Conservation (phyloP, 2,888 invertebrate species). For the Synergus umbraculus region DNA sequence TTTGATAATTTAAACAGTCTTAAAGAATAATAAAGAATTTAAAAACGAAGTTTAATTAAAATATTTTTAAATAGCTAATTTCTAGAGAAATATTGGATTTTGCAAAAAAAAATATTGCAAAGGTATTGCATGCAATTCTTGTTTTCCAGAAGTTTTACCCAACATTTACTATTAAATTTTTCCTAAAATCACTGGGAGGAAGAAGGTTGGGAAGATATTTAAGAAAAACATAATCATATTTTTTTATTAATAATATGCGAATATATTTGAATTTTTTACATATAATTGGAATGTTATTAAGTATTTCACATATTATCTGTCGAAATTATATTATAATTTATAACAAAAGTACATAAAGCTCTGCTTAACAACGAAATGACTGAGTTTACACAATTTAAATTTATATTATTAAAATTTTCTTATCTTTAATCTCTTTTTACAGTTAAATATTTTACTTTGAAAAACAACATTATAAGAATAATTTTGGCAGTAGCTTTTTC, state of each 20-base stretch:
- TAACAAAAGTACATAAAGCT: background rate
- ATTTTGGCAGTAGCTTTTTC: background rate
- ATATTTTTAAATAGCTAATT: too few relatives aligned
- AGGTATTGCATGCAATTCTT: too few relatives aligned
- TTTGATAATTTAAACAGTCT: too few relatives aligned
- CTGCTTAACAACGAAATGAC: background rate
- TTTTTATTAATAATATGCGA: conserved; percentile 11
- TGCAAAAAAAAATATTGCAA: too few relatives aligned
- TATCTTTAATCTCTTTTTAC: conserved; percentile 7
- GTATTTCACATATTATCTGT: background rate
- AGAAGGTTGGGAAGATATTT: too few relatives aligned
- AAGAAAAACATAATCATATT: background rate
- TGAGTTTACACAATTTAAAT: background rate
- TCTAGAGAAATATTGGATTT: too few relatives aligned
- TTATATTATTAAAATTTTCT: background rate
- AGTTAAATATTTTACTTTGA: conserved; percentile 4
- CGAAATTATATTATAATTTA: conserved; percentile 6
- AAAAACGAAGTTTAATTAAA: too few relatives aligned
- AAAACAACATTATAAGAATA: conserved; percentile 14
- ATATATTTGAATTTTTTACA: conserved; percentile 8
- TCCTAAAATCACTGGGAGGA: too few relatives aligned
- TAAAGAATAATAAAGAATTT: too few relatives aligned
- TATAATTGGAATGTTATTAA: background rate
- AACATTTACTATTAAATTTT: too few relatives aligned
- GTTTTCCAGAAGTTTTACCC: too few relatives aligned